A percentile compares a stretch with the other conserved stretches of the same genome.
Conservation (phyloP, 2,888 invertebrate genomes). For the Teleogryllus oceanicus region DNA sequence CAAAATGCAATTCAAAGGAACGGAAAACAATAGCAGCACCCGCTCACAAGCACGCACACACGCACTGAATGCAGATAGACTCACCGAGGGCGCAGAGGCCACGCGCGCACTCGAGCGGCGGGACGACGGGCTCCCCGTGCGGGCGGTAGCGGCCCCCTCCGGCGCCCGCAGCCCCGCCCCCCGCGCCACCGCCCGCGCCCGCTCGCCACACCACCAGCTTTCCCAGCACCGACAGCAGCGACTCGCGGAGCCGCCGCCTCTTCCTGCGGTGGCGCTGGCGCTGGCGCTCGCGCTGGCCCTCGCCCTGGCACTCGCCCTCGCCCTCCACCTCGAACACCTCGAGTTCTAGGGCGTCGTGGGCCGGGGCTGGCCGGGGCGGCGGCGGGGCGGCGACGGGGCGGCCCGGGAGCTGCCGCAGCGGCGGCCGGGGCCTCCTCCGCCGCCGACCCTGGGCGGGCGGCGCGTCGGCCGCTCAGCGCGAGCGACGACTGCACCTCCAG, state of each 20-base stretch:
- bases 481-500: background rate
- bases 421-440: background rate
- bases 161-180: too few species aligned
- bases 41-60: too few species aligned
- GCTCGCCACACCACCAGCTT: slow-evolving; percentile 59
- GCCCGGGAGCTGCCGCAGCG: too few species aligned
- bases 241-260: slow-evolving; percentile 53
- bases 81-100: slow-evolving; percentile 52
- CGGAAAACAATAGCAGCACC: too few species aligned
- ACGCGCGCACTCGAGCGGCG: slow-evolving; percentile 44
- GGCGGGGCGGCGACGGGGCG: too few species aligned
- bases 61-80: background rate
- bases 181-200: slow-evolving; percentile 36
- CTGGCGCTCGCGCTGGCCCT: too few species aligned
- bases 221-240: slow-evolving; percentile 62
- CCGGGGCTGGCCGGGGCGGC: too few species aligned
- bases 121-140: slow-evolving; percentile 25
- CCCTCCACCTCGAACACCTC: slow-evolving; percentile 36
- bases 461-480: background rate
- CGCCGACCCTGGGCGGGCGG: slow-evolving; percentile 12
- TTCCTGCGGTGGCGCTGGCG: too few species aligned
- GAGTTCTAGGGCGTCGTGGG: slow-evolving; percentile 37
- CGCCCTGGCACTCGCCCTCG: too few species aligned
- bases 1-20: too few species aligned
- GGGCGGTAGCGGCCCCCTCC: too few species aligned